Percentiles rank a stretch among this genome's conserved stretches.
Evolutionary conservation across 2,888 invertebrate genomes (phyloP).

Genomic region (Neoascia interrupta): DNA sequence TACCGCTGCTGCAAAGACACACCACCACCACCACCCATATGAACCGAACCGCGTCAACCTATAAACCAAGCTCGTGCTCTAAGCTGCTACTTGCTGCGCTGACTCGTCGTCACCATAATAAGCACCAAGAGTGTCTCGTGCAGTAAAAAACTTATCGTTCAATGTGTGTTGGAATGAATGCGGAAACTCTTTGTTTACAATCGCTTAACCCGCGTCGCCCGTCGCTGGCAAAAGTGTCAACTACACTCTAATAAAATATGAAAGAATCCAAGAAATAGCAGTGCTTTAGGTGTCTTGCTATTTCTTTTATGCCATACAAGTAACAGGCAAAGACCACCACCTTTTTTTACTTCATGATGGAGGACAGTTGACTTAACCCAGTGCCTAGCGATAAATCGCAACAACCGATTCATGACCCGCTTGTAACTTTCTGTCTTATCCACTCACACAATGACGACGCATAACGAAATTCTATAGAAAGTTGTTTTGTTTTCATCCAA

Average conservation of each 20-base stretch:
- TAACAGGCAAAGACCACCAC: background rate
- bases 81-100: too few relatives aligned
- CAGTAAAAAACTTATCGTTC: constrained; percentile 45
- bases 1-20: constrained; percentile 10
- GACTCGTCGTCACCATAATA: background rate
- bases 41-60: too few relatives aligned
- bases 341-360: too few relatives aligned
- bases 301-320: constrained; percentile 7
- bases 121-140: constrained; percentile 43
- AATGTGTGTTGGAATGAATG: constrained; percentile 60
- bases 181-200: constrained; percentile 69
- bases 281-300: background rate
- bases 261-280: constrained; percentile 22
- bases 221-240: constrained; percentile 60
- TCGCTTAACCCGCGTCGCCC: too few relatives aligned
- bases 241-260: constrained; percentile 53
- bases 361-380: constrained; percentile 64
- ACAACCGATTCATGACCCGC: constrained; percentile 58
- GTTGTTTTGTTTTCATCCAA: constrained; percentile 61
- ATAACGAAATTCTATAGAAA: constrained; percentile 64
- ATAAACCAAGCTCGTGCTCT: too few relatives aligned
- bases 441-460: background rate
- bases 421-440: background rate
- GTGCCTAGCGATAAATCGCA: constrained; percentile 61
- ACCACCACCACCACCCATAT: constrained; percentile 2